Base-by-base conservation (phyloP, 2,113 vertebrate species). In the Rana temporaria region DNA sequence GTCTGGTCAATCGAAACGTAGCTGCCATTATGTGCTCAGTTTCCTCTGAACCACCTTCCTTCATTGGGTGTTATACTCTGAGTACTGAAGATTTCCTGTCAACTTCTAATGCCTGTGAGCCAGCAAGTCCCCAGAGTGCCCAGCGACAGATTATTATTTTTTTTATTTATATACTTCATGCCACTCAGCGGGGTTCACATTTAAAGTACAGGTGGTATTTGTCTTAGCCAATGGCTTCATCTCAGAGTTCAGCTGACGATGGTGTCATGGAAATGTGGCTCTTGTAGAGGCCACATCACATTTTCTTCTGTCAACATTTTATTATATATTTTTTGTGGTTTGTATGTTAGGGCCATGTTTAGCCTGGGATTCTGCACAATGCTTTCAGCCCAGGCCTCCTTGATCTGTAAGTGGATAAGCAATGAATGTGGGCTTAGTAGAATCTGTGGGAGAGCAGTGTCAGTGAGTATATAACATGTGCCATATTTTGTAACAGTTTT, bases 341-440 rank as follows among this genome's bases (percentile, higher is more conserved):
- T 74, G 4, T 2, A 1, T 32, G 26, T 30, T 20, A 6, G 3
- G 3, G 26, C 26, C 56, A 56, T 14, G 24, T 60, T 74, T 30
- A 60, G 71, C 24, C 71, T 74, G 71, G 55, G 55, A 38, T n/a
- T 32, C 70, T 55, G n/a, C 70, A 53, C 53, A 4, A 18, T 59
- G 8, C 17, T 1, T 73, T 73, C 18, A 16, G 71, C 30, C 2
- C 56, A 53, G 34, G 70, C 22, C 53, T 42, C 26, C 18, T 32
- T 12, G 9, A 22, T 57, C 68, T 20, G 19, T 32, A 62, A n/a
- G 26, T 56, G 26, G 65, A 79, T 59, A 79, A 59, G 69, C 77
- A 59, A 24, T 67, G 52, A 42, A 56, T 59, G 60, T 78, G 68
- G 48, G n/a, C 26, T 62, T 62, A n/a, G 2, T 2, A 38, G 34